Base-by-base conservation (phyloP, 2,113 vertebrate genomes). In the Morone chrysops region DNA sequence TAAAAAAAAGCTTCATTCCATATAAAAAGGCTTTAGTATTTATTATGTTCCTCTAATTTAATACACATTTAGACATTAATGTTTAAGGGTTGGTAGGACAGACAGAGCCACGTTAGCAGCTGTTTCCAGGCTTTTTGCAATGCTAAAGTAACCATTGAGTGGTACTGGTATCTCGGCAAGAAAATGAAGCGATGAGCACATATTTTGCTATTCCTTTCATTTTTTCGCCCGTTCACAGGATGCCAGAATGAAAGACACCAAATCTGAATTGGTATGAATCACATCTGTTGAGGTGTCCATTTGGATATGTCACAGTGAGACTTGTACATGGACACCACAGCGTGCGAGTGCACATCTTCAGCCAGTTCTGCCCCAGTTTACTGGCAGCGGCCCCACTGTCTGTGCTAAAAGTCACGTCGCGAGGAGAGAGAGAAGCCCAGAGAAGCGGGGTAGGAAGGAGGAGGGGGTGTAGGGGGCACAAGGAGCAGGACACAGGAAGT, bases 371-470 rank as follows among this genome's bases (percentile, higher is more conserved):
- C 93, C 93, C 92, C 78, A 73, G 93, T 91, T 93, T 95, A 80
- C 83, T 96, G 95, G 95, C 95, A 95, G 82, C 82, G 57, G 91
- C 92, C 88, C 88, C 82, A 83, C 79, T 86, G 92, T 92, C 94
- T 95, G 95, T 96, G 95, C 95, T 87, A 78, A 87, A 88, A 95
- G 95, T 95, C 95, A 96, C 95, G 95, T 96, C 94, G 91, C 88
- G 72, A 91, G 70, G 91, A 92, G 91, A 94, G 90, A 93, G 88
- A 91, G 80, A 51, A 82, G 86, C 75, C 82, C 80, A 57, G 88
- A 75, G 81, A 82, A 80, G 72, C 60, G 22, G 87, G 78, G 90
- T 89, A 90, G 92, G 93, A 93, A 90, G 85, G 87, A 88, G 88
- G 90, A 73, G 91, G 91, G 89, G 90, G 84, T 91, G 91, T 78